A percentile compares a stretch with the other conserved stretches of the same genome.
Evolutionary conservation across 1,140 invertebrate genomes (phyloP).

Genomic region (Uloborus diversus): DNA sequence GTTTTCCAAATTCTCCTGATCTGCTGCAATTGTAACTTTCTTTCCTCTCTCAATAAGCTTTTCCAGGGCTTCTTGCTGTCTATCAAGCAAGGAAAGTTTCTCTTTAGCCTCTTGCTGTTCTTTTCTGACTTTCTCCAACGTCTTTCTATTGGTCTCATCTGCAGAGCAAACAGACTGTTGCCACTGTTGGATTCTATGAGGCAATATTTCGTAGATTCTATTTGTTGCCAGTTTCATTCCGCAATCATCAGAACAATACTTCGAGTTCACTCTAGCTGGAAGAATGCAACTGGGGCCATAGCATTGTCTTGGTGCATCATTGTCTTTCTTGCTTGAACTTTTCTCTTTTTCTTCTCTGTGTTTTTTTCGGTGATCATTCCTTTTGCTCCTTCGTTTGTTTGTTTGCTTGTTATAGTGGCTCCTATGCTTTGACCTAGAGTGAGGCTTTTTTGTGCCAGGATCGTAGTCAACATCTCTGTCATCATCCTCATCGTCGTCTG

Average conservation of each 20-base stretch:
- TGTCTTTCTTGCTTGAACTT: slow-evolving; percentile 53
- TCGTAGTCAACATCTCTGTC: slow-evolving; percentile 49
- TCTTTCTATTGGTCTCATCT: slow-evolving; percentile 84
- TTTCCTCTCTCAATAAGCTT: slow-evolving; percentile 81
- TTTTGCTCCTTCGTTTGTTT: slow-evolving; percentile 3
- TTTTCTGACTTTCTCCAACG: slow-evolving; percentile 82
- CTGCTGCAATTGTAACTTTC: slow-evolving; percentile 72
- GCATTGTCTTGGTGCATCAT: slow-evolving; percentile 74
- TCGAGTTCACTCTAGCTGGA: slow-evolving; percentile 81
- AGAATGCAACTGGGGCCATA: slow-evolving; percentile 87
- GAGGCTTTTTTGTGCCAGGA: slow-evolving; percentile 8
- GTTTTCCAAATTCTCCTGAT: slow-evolving; percentile 53
- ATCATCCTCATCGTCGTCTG: slow-evolving; percentile 42
- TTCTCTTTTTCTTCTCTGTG: slow-evolving; percentile 51
- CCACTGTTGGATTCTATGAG: slow-evolving; percentile 95
- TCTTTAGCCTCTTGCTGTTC: slow-evolving; percentile 70
- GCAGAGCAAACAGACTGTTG: slow-evolving; percentile 86
- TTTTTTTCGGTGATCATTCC: slow-evolving; percentile 31
- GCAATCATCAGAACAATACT: slow-evolving; percentile 95
- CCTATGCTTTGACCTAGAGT: slow-evolving; percentile 6
- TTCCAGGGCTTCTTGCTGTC: slow-evolving; percentile 81
- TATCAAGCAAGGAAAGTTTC: slow-evolving; percentile 77
- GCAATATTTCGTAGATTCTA: slow-evolving; percentile 75
- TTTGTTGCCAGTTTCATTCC: slow-evolving; percentile 88
- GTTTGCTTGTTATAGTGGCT: slow-evolving; percentile 4